Conservation (phyloP, 1,140 invertebrate genomes). For the Charaxes varanes region DNA sequence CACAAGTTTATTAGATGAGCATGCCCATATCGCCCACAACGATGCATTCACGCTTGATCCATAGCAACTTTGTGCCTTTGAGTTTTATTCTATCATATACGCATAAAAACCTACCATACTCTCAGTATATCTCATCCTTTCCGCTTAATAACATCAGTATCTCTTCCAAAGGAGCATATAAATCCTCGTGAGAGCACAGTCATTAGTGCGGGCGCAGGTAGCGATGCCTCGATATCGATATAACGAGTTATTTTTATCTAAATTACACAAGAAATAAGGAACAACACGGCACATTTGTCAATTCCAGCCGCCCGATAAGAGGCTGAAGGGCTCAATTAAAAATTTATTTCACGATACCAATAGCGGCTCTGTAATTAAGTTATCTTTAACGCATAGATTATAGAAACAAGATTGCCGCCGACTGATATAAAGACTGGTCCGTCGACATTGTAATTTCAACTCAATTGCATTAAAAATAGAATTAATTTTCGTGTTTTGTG, state of each 20-base stretch:
- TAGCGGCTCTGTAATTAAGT: conserved; percentile 45
- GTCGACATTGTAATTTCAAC: neutral
- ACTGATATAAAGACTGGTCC: neutral
- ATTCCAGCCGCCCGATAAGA: conserved; percentile 35
- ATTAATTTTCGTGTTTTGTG: conserved; percentile 1
- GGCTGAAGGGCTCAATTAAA: conserved; percentile 46
- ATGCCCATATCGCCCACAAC: too few relatives aligned
- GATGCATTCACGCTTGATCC: too few relatives aligned
- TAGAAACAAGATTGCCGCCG: conserved; percentile 1
- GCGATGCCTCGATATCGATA: conserved; percentile 24
- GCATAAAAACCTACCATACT: too few relatives aligned
- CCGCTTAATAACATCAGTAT: too few relatives aligned
- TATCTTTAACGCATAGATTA: conserved; percentile 48
- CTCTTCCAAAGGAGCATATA: conserved; percentile 5
- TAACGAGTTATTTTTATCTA: conserved; percentile 30
- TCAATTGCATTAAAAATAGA: neutral
- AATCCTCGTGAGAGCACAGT: conserved; percentile 6
- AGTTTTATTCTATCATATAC: too few relatives aligned
- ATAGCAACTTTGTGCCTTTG: too few relatives aligned
- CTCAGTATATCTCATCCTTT: too few relatives aligned
- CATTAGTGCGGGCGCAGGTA: conserved; percentile 20
- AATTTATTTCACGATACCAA: conserved; percentile 40
- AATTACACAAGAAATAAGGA: conserved; percentile 32
- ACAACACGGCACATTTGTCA: conserved; percentile 48
- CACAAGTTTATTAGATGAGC: too few relatives aligned